phyloP scores from a whole-genome alignment of 2,113 vertebrate genomes.

The Patagioenas fasciata region DNA sequence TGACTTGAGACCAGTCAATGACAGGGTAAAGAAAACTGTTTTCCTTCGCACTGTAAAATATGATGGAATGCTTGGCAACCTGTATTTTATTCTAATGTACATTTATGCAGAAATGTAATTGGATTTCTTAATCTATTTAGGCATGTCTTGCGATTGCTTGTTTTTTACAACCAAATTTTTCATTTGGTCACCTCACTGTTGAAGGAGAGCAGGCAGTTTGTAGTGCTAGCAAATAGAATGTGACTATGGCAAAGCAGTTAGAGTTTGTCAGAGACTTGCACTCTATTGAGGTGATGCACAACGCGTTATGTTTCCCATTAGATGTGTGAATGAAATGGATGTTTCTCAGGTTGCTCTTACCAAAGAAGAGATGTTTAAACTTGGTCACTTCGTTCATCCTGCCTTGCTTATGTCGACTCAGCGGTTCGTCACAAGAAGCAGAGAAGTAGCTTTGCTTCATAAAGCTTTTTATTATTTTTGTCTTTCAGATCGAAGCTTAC shows the following conservation, averaged over 20 bases:
- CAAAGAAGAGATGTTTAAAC: neutral
- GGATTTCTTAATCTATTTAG: neutral
- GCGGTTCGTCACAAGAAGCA: neutral
- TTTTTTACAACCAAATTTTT: neutral
- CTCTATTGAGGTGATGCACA: neutral
- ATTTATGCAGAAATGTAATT: neutral
- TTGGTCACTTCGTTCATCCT: neutral
- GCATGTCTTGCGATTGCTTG: neutral
- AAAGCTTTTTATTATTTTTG: neutral
- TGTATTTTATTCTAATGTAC: neutral
- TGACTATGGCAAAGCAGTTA: neutral
- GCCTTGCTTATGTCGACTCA: neutral
- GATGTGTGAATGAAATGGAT: neutral
- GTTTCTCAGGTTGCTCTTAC: neutral
- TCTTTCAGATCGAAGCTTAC: conserved; percentile 88
- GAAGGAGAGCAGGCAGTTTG: neutral
- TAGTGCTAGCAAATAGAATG: neutral
- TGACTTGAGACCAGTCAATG: conserved; percentile 83
- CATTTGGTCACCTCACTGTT: neutral
- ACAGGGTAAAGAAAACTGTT: conserved; percentile 77
- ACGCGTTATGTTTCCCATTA: neutral
- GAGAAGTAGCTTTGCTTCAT: neutral
- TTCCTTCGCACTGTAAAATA: neutral
- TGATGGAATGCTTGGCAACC: neutral
- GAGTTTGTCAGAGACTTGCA: neutral